A percentile compares a stretch with the other conserved stretches of the same genome.
Conservation (phyloP, 1,140 invertebrate genomes). For the Dendrolimus punctatus region DNA sequence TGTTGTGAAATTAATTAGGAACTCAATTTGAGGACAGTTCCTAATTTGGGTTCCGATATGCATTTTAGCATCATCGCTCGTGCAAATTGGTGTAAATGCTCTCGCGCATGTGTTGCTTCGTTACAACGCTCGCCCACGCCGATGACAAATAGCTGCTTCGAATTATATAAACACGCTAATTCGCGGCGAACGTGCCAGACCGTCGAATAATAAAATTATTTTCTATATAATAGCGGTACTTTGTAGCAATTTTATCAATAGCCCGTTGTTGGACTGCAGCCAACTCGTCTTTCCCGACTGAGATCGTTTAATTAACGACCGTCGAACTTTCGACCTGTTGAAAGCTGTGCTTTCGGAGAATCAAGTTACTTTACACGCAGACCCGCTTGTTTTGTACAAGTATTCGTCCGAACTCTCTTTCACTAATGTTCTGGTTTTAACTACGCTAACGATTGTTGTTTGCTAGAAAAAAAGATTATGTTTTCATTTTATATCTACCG, state of each 20-base stretch:
- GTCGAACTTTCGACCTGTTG: conserved; percentile 69
- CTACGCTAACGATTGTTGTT: background rate
- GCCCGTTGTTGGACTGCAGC: conserved; percentile 44
- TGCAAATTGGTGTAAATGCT: conserved; percentile 25
- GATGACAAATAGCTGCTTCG: conserved; percentile 21
- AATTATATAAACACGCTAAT: conserved; percentile 38
- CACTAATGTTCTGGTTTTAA: conserved; percentile 5
- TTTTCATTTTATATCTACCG: too few species aligned
- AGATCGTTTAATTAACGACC: conserved; percentile 69
- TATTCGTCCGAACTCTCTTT: conserved; percentile 10
- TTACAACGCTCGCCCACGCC: conserved; percentile 11
- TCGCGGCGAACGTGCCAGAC: conserved; percentile 25
- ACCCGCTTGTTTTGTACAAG: conserved; percentile 27
- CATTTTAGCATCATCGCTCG: conserved; percentile 23
- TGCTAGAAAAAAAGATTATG: too few species aligned
- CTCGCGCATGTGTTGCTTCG: too few species aligned
- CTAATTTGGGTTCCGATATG: conserved; percentile 24
- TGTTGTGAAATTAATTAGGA: conserved; percentile 44
- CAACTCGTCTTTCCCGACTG: conserved; percentile 51
- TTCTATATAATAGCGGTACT: conserved; percentile 31
- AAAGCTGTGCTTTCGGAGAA: conserved; percentile 57
- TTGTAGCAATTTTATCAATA: conserved; percentile 63
- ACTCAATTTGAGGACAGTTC: conserved; percentile 27
- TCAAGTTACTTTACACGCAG: conserved; percentile 55
- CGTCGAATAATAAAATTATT: conserved; percentile 30